Evolutionary conservation across 2,113 vertebrate species (phyloP), one percentile per base, ranked within the genome.

Genomic region (Trematomus loennbergii): DNA sequence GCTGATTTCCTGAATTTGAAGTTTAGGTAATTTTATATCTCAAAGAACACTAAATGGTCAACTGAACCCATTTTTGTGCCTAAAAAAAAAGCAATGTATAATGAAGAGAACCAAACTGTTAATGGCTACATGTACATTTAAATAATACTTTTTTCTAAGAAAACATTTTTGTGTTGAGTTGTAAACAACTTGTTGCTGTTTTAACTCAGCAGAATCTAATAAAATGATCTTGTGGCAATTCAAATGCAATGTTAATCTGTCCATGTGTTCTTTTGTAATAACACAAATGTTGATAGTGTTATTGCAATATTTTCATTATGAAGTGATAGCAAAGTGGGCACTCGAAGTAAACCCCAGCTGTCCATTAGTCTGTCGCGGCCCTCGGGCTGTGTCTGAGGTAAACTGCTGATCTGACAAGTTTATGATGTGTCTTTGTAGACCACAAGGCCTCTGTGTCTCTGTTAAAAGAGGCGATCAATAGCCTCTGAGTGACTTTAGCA

Each of bases 401-500:
- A 74, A 71, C 25, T 68, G 73, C 63, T 40, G 36, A 66, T 40
- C 3, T 67, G 78, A 84, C 76, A 63, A 46, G 60, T 77, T 81
- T 80, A 84, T 55, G 67, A 66, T 68, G 22, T 2, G 59, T 62
- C 29, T 83, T 54, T 61, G 72, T 48, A 40, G 73, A 73, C 46
- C 62, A 76, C 33, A 61, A 76, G 52, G 11, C 25, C 0, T 73
- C 59, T 1, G 49, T 33, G 78, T 74, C 61, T 75, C 66, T 55
- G 75, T 76, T 50, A 78, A 65, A 48, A 40, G 33, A 54, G 67
- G 1, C 53, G 58, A 86, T 87, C 69, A 59, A 83, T 76, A 73
- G 61, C 29, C 50, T 69, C 45, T 7, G 54, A 78, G 53, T 53
- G 49, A 69, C 66, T 75, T 77, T 12, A 52, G n/a, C 25, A 50